Evolutionary conservation across 2,113 vertebrate genomes (phyloP), one percentile per base, ranked within the genome.

Genomic region (Xiphorhynchus elegans): DNA sequence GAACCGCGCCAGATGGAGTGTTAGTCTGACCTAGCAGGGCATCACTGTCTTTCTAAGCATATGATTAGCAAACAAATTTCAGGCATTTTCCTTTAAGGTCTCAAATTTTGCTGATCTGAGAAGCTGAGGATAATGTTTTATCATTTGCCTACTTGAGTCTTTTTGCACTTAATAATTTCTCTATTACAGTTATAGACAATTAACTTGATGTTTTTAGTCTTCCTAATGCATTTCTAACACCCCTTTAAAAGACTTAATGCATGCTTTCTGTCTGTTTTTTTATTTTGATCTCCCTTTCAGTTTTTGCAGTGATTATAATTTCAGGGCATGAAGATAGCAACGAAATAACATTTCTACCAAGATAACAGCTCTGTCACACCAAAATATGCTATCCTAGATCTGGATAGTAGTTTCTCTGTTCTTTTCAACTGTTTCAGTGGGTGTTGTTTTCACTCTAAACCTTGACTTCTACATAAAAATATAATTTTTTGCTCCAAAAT

Each of bases 241-340:
- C 42, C 84, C 50, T 94, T 93, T 75, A 88, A 74, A 68, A 42
- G 28, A 80, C 3, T n/a, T 76, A n/a, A 37, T 80, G n/a, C 14
- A 33, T 60, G 16, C 46, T 66, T 84, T 82, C 70, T n/a, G 44
- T 82, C 35, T 81, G 37, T 2, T 47, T 2, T 1, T 67, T 64
- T 73, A 42, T 42, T 82, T 84, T 14, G 56, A 75, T 87, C 52
- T 89, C 31, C 11, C 21, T 19, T 82, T 72, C 50, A 14, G 10
- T 91, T 95, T 89, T 52, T 95, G 35, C 37, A 42, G 42, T 53
- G 35, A 87, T 85, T 94, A 29, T 74, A 55, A 86, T 84, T 89
- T 67, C 80, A 94, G 47, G 31, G 23, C 17, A 50, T 85, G 55
- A 80, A 72, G 33, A 83, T 35, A 93, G 23, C 37, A 78, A 72